These are phyloP conservation scores for Hemicordylus capensis DNA, from an alignment of 2,113 vertebrate genomes.

Conservation along the genomic window DNA sequence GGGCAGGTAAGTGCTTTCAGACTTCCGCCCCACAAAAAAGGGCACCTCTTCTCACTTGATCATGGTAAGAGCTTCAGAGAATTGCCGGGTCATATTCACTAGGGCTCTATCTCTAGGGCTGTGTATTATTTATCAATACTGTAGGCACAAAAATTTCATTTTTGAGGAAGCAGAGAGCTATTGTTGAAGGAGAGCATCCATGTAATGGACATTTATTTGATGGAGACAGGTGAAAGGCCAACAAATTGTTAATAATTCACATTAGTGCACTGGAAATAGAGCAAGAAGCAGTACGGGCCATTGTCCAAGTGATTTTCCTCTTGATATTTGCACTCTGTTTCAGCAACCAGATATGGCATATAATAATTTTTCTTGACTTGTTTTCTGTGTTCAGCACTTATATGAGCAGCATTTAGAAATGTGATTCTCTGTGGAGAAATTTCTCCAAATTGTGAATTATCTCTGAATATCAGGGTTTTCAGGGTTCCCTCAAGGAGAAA, in stretches of 20 bases:
- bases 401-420: too few relatives aligned
- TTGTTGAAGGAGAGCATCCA: background rate
- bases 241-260: background rate
- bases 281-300: background rate
- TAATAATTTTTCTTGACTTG: background rate
- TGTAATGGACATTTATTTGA: background rate
- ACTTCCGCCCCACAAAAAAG: too few relatives aligned
- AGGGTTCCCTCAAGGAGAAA: too few relatives aligned
- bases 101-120: background rate
- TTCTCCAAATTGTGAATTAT: too few relatives aligned
- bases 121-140: background rate
- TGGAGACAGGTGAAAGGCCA: conserved; percentile 2
- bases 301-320: background rate
- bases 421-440: too few relatives aligned
- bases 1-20: too few relatives aligned
- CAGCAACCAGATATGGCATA: background rate
- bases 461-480: too few relatives aligned
- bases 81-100: background rate
- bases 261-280: background rate
- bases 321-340: background rate
- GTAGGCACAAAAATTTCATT: background rate
- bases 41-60: too few relatives aligned
- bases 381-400: too few relatives aligned
- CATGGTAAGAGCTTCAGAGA: too few relatives aligned
- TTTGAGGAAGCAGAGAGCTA: conserved; percentile 4